phyloP scores from a whole-genome alignment of 2,888 invertebrate genomes.

The Platycheirus albimanus region DNA sequence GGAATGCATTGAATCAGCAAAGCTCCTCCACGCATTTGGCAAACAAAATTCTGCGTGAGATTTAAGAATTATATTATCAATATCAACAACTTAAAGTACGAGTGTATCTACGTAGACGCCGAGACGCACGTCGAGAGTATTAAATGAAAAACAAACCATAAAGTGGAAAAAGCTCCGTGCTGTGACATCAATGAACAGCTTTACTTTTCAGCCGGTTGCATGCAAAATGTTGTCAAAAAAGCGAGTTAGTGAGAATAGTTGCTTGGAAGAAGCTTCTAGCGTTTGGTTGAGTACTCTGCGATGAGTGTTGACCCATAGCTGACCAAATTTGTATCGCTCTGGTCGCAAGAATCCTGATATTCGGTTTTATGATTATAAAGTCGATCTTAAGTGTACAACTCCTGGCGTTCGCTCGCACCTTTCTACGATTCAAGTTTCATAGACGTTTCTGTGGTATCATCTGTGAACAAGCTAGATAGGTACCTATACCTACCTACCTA shows the following conservation, averaged over 20 bases:
- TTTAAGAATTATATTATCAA: slow-evolving; percentile 38
- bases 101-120: slow-evolving; percentile 30
- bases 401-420: slow-evolving; percentile 42
- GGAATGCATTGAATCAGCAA: slow-evolving; percentile 21
- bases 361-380: slow-evolving; percentile 16
- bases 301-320: too few species aligned
- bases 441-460: slow-evolving; percentile 59
- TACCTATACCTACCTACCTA: too few species aligned
- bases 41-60: slow-evolving; percentile 46
- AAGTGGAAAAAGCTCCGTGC: slow-evolving; percentile 54
- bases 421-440: slow-evolving; percentile 67
- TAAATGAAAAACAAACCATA: slow-evolving; percentile 28
- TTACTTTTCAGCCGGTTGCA: slow-evolving; percentile 52
- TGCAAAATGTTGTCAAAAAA: background rate
- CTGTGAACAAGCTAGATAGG: slow-evolving; percentile 54
- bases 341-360: background rate
- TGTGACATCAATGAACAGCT: slow-evolving; percentile 44
- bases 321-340: background rate
- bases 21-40: slow-evolving; percentile 42
- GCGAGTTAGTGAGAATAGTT: background rate
- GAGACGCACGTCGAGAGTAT: background rate
- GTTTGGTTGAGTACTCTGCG: background rate
- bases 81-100: background rate
- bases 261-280: background rate
- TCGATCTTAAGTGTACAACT: slow-evolving; percentile 36